Conservation (phyloP, 2,888 invertebrate species). For the Pyrrhosoma nymphula region DNA sequence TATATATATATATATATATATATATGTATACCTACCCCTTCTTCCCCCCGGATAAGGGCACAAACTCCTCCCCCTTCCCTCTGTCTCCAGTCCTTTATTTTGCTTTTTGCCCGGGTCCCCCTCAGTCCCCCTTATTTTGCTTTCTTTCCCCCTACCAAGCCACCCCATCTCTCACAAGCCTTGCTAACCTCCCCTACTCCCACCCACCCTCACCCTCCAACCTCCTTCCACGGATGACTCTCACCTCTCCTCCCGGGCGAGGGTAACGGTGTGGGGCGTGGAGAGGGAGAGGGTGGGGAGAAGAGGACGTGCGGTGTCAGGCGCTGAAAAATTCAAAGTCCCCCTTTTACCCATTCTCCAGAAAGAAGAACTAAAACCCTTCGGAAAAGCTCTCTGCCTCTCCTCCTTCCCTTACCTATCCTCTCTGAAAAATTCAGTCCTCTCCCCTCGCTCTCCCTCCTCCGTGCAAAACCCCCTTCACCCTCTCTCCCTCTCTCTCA, state of each 20-base stretch:
- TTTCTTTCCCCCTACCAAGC: neutral
- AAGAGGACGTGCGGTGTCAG: conserved; percentile 54
- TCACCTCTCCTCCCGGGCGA: neutral
- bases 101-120: neutral
- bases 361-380: conserved; percentile 44
- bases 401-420: conserved; percentile 62
- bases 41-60: too few species aligned
- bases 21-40: too few species aligned
- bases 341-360: conserved; percentile 35
- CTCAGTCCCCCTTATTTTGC: neutral
- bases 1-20: too few species aligned
- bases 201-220: neutral
- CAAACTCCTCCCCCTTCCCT: neutral
- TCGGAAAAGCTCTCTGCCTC: conserved; percentile 41
- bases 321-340: conserved; percentile 65
- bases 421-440: conserved; percentile 61
- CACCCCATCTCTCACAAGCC: neutral
- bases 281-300: neutral
- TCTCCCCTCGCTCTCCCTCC: neutral
- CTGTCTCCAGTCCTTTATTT: neutral
- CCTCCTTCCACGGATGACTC: neutral
- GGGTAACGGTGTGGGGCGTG: neutral
- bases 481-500: neutral
- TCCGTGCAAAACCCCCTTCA: too few species aligned
- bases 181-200: neutral